phyloP scores from a whole-genome alignment of 2,888 invertebrate species.

The Mimas tiliae region DNA sequence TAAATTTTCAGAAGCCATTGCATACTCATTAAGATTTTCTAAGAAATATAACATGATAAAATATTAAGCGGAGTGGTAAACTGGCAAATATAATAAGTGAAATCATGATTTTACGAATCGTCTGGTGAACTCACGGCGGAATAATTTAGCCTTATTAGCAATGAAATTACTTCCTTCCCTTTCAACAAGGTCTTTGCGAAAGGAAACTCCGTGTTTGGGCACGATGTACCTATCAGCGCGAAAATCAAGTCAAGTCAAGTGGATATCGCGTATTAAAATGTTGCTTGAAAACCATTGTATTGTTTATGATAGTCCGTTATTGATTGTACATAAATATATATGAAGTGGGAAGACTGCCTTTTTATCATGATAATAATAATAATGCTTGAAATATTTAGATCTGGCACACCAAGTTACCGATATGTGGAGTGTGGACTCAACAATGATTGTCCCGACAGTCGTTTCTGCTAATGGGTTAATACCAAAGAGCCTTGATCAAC shows the following conservation, averaged over 20 bases:
- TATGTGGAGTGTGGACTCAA: no score
- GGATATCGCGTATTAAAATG: conserved; percentile 12
- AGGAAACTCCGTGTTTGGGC: conserved; percentile 25
- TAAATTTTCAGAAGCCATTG: no score
- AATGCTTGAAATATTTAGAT: no score
- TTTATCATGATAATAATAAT: background rate
- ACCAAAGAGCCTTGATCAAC: no score
- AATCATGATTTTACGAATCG: conserved; percentile 8
- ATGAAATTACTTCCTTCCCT: conserved; percentile 63
- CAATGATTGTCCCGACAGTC: no score
- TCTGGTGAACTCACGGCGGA: conserved; percentile 42
- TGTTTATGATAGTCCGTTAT: background rate
- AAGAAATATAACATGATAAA: no score
- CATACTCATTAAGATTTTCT: no score
- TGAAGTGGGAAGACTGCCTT: background rate
- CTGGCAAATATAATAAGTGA: conserved; percentile 5
- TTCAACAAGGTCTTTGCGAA: conserved; percentile 31
- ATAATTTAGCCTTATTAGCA: conserved; percentile 43
- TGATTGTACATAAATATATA: background rate
- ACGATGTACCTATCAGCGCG: conserved; percentile 7
- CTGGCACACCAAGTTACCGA: no score
- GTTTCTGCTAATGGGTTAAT: no score
- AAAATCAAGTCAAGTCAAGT: conserved; percentile 23
- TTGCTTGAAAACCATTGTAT: background rate
- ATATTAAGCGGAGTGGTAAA: background rate